These are phyloP conservation scores for Peromyscus polionotus DNA, from an alignment of 2,113 vertebrate genomes.

Conservation along the genomic window DNA sequence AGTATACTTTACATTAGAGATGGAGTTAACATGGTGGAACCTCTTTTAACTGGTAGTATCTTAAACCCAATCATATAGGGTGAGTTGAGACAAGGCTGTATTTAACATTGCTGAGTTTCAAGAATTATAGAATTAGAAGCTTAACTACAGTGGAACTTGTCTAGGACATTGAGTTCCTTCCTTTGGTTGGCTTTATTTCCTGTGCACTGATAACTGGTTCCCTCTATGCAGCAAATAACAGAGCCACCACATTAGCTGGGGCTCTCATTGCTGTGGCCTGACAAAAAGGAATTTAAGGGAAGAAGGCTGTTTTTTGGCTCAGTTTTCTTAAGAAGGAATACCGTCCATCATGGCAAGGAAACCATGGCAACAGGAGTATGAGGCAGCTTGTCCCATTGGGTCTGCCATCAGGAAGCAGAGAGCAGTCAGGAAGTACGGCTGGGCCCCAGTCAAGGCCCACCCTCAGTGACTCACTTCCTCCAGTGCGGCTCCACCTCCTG, in stretches of 20 bases:
- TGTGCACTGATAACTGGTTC: neutral
- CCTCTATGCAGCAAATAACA: neutral
- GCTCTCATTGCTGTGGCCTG: neutral
- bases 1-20: neutral
- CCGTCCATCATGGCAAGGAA: too few species aligned
- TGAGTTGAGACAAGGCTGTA: neutral
- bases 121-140: neutral
- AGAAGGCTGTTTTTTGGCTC: neutral
- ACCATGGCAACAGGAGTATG: too few species aligned
- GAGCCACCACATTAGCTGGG: neutral
- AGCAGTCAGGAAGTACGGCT: neutral
- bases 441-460: neutral
- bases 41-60: neutral
- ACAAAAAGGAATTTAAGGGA: neutral
- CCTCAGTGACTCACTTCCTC: neutral
- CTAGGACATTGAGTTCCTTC: neutral
- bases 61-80: neutral
- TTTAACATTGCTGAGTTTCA: neutral
- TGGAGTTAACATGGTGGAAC: neutral
- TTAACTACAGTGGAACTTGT: neutral
- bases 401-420: neutral
- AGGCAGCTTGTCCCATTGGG: too few species aligned
- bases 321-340: neutral
- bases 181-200: conserved; percentile 4
- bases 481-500: neutral